Evolutionary conservation across 1,140 invertebrate genomes (phyloP).

Genomic region (Euschistus heros): DNA sequence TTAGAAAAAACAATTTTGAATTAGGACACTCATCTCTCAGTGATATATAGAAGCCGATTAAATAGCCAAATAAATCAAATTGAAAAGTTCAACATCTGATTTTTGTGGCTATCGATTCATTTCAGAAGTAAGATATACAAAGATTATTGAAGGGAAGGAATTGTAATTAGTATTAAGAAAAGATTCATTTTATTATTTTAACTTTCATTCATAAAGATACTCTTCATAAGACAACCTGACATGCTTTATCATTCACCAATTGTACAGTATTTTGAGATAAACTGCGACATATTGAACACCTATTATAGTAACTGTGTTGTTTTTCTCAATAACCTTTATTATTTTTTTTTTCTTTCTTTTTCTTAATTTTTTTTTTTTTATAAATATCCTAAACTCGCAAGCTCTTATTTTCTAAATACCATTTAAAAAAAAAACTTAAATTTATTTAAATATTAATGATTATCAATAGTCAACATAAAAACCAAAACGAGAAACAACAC

Average conservation of each 20-base stretch:
- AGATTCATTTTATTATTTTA: constrained; percentile 4
- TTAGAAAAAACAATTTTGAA: too few relatives aligned
- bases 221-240: neutral
- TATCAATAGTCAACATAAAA: neutral
- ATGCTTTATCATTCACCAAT: neutral
- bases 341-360: neutral
- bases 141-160: neutral
- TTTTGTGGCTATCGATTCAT: too few relatives aligned
- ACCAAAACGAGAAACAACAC: constrained; percentile 3
- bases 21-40: too few relatives aligned
- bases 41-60: too few relatives aligned
- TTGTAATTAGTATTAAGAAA: neutral
- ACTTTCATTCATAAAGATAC: constrained; percentile 6
- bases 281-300: constrained; percentile 2
- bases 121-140: neutral
- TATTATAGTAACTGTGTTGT: constrained; percentile 5
- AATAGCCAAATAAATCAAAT: too few relatives aligned
- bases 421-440: neutral
- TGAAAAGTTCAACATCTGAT: too few relatives aligned
- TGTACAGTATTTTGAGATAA: neutral
- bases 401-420: neutral
- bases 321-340: neutral
- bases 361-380: neutral
- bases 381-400: neutral
- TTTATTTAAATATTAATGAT: neutral